Evolutionary conservation across 2,113 vertebrate species (phyloP), one percentile per base, ranked within the genome.

Genomic region (Ptyas mucosa): DNA sequence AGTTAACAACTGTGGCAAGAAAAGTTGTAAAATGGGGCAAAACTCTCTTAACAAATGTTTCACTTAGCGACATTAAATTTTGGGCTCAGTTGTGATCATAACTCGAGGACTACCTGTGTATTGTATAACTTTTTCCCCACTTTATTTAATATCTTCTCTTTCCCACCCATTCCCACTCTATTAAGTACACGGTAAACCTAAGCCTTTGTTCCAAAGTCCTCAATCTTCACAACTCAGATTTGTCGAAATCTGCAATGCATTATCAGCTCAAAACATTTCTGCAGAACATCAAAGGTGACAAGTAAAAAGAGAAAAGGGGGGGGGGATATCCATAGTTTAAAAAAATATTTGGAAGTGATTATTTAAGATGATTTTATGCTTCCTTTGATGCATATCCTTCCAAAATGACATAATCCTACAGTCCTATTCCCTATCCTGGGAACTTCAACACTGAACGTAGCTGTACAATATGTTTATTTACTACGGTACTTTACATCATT

Each of bases 391-490:
- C 91, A 90, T 91, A 92, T 55, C 87, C 55, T 94, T 93, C 88
- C 95, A 95, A 95, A 94, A 92, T 97, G 97, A 97, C 95, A 96
- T 94, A 95, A 97, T 92, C 75, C 93, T 93, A 95, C 96, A 95
- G 64, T 91, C 93, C 85, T 90, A 95, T 93, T 97, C 96, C 95
- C 96, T 95, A 91, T 85, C 94, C 53, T 90, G 95, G 94, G 95
- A 97, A 94, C 95, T 96, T 96, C 95, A 96, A 89, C 94, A 26
- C 26, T 87, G 23, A 81, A 81, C 20, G 34, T 81, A 3, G n/a
- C 69, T 81, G n/a, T 97, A 90, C 75, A 94, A 96, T 93, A 94
- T 95, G 94, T 97, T 98, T 97, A 96, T 96, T 97, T 97, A 94
- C 96, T 95, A 96, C 46, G 46, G 46, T 49, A 49, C 95, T 94